Base-by-base conservation (phyloP, 2,797 vertebrate species). In the Champsocephalus esox region DNA sequence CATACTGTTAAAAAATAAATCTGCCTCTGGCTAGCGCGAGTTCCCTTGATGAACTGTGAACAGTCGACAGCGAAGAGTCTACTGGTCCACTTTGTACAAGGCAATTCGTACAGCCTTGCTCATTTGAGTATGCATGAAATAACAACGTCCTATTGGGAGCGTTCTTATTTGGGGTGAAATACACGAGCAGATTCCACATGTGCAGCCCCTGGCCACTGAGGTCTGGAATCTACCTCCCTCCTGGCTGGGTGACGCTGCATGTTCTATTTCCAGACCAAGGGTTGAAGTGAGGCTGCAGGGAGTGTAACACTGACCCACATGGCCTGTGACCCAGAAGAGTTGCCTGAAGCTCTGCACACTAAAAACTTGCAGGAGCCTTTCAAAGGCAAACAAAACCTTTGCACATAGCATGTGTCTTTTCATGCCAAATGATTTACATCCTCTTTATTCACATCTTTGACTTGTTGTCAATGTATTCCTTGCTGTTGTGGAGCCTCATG, bases 241-340 rank as follows among this genome's bases (percentile, higher is more conserved):
- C 87, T 82, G 83, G 90, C 90, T 76, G 79, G 90, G 86, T 95
- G 94, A 94, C 92, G 92, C 89, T 92, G 94, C 93, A 93, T 85
- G 87, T 93, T 94, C 91, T 93, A 93, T 94, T 94, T 95, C 89
- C 88, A 92, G 93, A 91, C 91, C 58, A 83, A 92, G 88, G 91
- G 93, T 93, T 94, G 94, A 95, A 92, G 90, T 88, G 89, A 94
- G 93, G 94, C 94, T 92, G 91, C 90, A 45, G 89, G 90, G 93
- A 93, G 90, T 94, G 95, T 93, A 94, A 95, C 93, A 94, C 91
- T 95, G 94, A 95, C 93, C 94, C 73, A 80, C 63, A 77, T 90
- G 93, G 94, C 93, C 94, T 93, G 76, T 94, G 93, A 92, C 94
- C 93, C 91, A 91, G 88, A 93, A 94, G 94, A 92, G 89, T 92